These are phyloP conservation scores for Chionomys nivalis DNA, from an alignment of 2,113 vertebrate genomes.

Conservation along the genomic window DNA sequence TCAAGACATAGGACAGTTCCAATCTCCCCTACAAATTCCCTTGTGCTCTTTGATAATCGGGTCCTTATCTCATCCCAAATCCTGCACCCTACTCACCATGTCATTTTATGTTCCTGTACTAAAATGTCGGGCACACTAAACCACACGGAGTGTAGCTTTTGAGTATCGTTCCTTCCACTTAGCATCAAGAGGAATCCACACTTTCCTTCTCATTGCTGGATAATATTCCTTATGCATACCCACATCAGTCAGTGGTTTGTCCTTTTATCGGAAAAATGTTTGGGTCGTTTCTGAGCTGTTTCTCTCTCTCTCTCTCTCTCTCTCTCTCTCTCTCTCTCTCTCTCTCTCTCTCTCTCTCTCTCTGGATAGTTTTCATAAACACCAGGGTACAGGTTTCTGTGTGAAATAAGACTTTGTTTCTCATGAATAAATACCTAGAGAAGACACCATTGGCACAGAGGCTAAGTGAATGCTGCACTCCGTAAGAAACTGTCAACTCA, in stretches of 20 bases:
- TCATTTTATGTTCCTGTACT: not conserved
- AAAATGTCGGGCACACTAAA: not conserved
- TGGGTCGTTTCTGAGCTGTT: not conserved
- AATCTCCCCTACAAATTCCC: not conserved
- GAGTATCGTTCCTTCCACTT: not conserved
- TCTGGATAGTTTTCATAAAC: not conserved
- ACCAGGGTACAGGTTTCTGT: not conserved
- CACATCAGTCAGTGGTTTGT: not conserved
- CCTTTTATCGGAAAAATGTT: not conserved
- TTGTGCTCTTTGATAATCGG: not conserved
- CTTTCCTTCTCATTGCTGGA: not conserved
- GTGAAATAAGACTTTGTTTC: not conserved
- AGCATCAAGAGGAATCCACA: not conserved
- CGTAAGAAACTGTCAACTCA: not conserved
- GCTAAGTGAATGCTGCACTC: not conserved
- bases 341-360: too few relatives aligned
- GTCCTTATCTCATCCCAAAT: not conserved
- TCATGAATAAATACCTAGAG: constrained; percentile 16
- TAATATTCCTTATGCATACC: not conserved
- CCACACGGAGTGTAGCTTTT: not conserved
- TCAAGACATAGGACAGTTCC: not conserved
- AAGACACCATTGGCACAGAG: not conserved
- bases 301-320: too few relatives aligned
- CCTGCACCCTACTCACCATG: not conserved
- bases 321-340: too few relatives aligned